Percentiles rank a stretch among this genome's conserved stretches.
These are phyloP conservation scores for Agonopterix arenella DNA, from an alignment of 2,888 invertebrate species.

Conservation along the genomic window DNA sequence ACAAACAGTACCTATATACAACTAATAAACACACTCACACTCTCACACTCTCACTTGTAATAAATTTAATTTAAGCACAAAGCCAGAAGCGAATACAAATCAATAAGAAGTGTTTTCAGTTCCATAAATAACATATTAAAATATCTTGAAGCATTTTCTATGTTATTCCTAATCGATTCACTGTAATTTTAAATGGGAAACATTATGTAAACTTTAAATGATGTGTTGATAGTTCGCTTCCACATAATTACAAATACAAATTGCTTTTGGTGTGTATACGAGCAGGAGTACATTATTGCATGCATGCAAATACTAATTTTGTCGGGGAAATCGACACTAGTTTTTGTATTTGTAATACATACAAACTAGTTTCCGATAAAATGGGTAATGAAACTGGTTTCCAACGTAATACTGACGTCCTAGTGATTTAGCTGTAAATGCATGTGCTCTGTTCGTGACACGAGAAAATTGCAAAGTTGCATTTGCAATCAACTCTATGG, in stretches of 20 bases:
- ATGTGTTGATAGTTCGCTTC: conserved; percentile 31
- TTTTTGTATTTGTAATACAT: conserved; percentile 20
- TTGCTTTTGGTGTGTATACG: conserved; percentile 6
- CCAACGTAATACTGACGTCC: conserved; percentile 8
- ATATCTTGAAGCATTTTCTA: too few species aligned
- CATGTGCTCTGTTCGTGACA: conserved; percentile 38
- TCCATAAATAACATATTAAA: too few species aligned
- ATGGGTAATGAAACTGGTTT: conserved; percentile 18
- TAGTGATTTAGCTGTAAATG: conserved; percentile 19
- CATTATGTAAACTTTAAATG: conserved; percentile 25
- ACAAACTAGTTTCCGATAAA: conserved; percentile 9
- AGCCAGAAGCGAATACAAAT: too few species aligned
- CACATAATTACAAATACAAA: conserved; percentile 22
- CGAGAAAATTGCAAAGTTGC: conserved; percentile 51
- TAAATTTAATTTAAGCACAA: too few species aligned
- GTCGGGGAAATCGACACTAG: conserved; percentile 21
- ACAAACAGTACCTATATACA: too few species aligned
- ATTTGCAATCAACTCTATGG: conserved; percentile 51
- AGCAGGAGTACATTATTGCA: conserved; percentile 5
- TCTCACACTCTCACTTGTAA: too few species aligned
- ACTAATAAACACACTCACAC: too few species aligned
- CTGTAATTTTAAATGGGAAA: conserved; percentile 19
- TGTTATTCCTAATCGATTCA: too few species aligned
- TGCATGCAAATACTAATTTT: conserved; percentile 11
- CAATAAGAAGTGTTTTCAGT: too few species aligned